Base-by-base conservation (phyloP, 2,888 invertebrate species). In the Julus scandinavius region DNA sequence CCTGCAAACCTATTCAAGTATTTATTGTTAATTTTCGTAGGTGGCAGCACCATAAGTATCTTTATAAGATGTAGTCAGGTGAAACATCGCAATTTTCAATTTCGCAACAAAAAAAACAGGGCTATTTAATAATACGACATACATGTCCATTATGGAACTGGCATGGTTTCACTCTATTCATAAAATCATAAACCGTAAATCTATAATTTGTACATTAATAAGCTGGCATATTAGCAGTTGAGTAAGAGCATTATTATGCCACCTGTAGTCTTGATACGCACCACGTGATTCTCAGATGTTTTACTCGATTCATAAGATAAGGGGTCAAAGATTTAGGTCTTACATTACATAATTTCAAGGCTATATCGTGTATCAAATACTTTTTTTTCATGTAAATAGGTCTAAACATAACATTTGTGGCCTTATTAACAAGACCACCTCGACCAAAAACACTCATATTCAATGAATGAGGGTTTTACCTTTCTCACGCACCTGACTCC, bases 301-400 rank as follows among this genome's bases (percentile, higher is more conserved):
- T 63, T 63, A 6, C 20, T 63, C 20, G 63, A 63, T 63, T 20
- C 20, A 5, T 20, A 6, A 63, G 63, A 63, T 63, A 72, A n/a
- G 72, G 29, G 72, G 72, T 72, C 72, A 72, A 72, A 72, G 72
- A 72, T 72, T n/a, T 29, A 72, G 72, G 72, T 72, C 72, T 72
- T 20, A n/a, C 72, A 72, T 72, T 72, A 72, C 11, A 4, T 72
- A 72, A 72, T 72, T 72, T 72, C 72, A 72, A 72, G 72, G 72
- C 72, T 72, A 72, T n/a, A n/a, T n/a, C 72, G 72, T 20, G 9
- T 29, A 72, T 72, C 72, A 72, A 72, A 72, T 72, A 29, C 29
- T 29, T 72, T 72, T 29, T 29, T 15, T 58, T 17, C 29, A 6
- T 72, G 11, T n/a, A 72, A 58, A 72, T 72, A 7, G 72, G 72